Conservation (phyloP, 2,797 vertebrate genomes). For the Sciaenops ocellatus region DNA sequence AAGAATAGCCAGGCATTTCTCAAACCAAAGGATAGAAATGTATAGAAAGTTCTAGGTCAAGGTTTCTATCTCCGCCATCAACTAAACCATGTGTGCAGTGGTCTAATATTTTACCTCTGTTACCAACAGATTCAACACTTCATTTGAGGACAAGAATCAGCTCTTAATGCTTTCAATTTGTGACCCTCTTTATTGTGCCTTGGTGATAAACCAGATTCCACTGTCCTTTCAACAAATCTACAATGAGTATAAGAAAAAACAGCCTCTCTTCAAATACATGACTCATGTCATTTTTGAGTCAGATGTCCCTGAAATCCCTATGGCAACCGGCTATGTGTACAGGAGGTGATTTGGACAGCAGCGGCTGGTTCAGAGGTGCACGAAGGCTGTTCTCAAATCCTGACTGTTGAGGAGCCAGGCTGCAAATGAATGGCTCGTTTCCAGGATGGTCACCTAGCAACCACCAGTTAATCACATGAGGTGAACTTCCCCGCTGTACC, state of each 20-base stretch:
- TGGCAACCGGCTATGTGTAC: slow-evolving; percentile 77
- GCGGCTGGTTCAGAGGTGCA: slow-evolving; percentile 54
- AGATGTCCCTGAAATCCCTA: slow-evolving; percentile 77
- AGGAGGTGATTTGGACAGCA: slow-evolving; percentile 63
- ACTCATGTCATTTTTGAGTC: slow-evolving; percentile 72
- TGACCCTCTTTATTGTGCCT: not conserved
- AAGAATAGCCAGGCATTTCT: slow-evolving; percentile 12
- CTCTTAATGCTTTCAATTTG: not conserved
- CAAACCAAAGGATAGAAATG: slow-evolving; percentile 8
- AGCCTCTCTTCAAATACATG: slow-evolving; percentile 59
- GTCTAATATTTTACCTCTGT: not conserved
- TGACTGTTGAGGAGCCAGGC: slow-evolving; percentile 51
- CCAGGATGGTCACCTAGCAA: slow-evolving; percentile 82
- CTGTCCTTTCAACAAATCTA: not conserved
- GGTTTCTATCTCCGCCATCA: slow-evolving; percentile 16
- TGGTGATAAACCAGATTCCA: slow-evolving; percentile 15
- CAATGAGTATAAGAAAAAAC: slow-evolving; percentile 15
- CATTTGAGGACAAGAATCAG: not conserved
- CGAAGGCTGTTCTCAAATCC: slow-evolving; percentile 62
- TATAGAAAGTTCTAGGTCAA: slow-evolving; percentile 20
- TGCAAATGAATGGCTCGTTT: slow-evolving; percentile 60
- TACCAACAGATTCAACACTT: not conserved
- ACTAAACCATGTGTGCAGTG: not conserved
- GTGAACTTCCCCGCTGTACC: slow-evolving; percentile 59
- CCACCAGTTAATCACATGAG: slow-evolving; percentile 73